Evolutionary conservation across 2,888 invertebrate species (phyloP).

Genomic region (Phragmatobia fuliginosa): DNA sequence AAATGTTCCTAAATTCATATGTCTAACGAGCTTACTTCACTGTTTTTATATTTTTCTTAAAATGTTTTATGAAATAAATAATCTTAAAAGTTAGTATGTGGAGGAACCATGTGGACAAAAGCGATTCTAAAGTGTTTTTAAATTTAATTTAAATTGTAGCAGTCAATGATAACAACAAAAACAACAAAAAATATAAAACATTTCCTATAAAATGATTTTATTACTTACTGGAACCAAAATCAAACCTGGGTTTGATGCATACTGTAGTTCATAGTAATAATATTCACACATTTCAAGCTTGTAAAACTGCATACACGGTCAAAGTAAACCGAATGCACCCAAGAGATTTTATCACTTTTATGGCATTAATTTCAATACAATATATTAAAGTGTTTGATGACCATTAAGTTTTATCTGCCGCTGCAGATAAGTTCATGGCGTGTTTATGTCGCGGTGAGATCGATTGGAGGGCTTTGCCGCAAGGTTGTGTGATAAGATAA

Average conservation of each 20-base stretch:
- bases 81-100: neutral
- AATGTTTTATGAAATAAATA: neutral
- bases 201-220: neutral
- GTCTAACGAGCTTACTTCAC: constrained; percentile 7
- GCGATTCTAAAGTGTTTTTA: neutral
- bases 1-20: constrained; percentile 33
- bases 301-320: neutral
- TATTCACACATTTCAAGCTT: neutral
- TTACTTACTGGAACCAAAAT: no score
- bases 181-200: neutral
- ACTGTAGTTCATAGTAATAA: neutral
- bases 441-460: constrained; percentile 62
- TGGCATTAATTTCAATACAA: constrained; percentile 51
- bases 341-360: constrained; percentile 48
- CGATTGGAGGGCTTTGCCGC: constrained; percentile 58
- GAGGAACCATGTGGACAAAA: neutral
- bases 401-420: constrained; percentile 56
- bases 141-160: neutral
- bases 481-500: constrained; percentile 60
- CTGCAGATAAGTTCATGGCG: constrained; percentile 53
- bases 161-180: neutral
- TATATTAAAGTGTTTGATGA: constrained; percentile 57
- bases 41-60: neutral
- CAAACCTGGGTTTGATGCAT: neutral
- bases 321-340: constrained; percentile 25